Evolutionary conservation across 2,888 invertebrate genomes (phyloP).

Genomic region (Epinotia ramella): DNA sequence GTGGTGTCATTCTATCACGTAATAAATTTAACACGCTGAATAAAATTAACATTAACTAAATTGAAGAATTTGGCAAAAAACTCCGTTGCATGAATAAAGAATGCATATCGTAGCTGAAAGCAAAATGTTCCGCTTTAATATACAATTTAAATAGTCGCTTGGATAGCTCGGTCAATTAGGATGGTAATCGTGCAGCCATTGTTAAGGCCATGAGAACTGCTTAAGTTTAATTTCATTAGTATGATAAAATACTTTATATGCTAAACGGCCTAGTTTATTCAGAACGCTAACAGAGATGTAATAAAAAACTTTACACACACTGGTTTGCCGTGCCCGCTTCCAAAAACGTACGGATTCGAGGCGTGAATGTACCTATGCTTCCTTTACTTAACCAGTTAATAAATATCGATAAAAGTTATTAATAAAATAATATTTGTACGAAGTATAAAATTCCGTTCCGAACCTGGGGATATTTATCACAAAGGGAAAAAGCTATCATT

Average conservation of each 20-base stretch:
- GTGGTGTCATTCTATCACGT: slow-evolving; percentile 36
- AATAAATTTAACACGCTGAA: slow-evolving; percentile 34
- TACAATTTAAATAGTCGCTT: slow-evolving; percentile 35
- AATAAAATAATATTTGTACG: not conserved
- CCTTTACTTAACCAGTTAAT: not conserved
- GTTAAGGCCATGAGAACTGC: slow-evolving; percentile 45
- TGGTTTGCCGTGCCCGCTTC: slow-evolving; percentile 28
- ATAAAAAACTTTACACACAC: slow-evolving; percentile 37
- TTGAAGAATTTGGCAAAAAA: slow-evolving; percentile 37
- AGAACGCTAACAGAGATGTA: slow-evolving; percentile 28
- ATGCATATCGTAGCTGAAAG: slow-evolving; percentile 18
- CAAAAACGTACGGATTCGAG: slow-evolving; percentile 26
- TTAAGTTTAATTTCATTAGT: slow-evolving; percentile 39
- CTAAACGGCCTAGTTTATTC: slow-evolving; percentile 40
- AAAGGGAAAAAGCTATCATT: no score
- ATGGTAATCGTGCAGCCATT: slow-evolving; percentile 47
- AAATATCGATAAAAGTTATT: not conserved
- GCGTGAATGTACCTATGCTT: slow-evolving; percentile 11
- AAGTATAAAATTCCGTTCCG: not conserved
- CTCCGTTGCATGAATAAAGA: slow-evolving; percentile 29
- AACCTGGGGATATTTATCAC: no score
- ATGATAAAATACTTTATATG: slow-evolving; percentile 42
- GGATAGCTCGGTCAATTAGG: slow-evolving; percentile 47
- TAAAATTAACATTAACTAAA: slow-evolving; percentile 40
- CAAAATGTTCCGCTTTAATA: slow-evolving; percentile 26